These are phyloP conservation scores for Megaceryle torquata DNA, from an alignment of 2,113 vertebrate genomes.

Conservation along the genomic window DNA sequence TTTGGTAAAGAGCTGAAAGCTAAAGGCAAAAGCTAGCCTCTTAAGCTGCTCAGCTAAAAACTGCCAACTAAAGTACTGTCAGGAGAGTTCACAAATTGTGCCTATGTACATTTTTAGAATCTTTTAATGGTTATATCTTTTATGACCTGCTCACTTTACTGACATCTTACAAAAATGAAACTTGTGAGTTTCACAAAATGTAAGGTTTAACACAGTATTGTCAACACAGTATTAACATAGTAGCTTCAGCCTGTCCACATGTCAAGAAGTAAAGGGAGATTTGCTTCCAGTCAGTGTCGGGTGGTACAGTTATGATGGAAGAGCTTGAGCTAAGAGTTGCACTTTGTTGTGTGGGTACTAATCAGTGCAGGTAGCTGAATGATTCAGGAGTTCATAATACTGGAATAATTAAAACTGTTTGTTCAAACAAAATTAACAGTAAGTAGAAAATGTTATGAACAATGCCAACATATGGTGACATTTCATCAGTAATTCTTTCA, in stretches of 20 bases:
- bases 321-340: background rate
- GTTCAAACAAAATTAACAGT: background rate
- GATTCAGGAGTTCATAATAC: background rate
- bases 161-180: background rate
- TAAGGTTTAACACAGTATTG: background rate
- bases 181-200: background rate
- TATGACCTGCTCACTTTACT: background rate
- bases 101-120: background rate
- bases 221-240: too few species aligned
- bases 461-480: conserved; percentile 53
- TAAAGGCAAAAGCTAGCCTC: background rate
- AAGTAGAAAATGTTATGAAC: background rate
- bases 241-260: background rate
- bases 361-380: background rate
- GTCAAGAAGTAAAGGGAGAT: background rate
- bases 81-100: background rate
- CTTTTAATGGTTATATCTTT: background rate
- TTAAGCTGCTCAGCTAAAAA: background rate
- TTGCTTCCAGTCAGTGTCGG: background rate
- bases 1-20: background rate
- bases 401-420: background rate
- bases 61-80: background rate
- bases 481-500: conserved; percentile 62
- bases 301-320: background rate
- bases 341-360: background rate